Conservation (phyloP, 2,888 invertebrate genomes). For the Parnassius smintheus region DNA sequence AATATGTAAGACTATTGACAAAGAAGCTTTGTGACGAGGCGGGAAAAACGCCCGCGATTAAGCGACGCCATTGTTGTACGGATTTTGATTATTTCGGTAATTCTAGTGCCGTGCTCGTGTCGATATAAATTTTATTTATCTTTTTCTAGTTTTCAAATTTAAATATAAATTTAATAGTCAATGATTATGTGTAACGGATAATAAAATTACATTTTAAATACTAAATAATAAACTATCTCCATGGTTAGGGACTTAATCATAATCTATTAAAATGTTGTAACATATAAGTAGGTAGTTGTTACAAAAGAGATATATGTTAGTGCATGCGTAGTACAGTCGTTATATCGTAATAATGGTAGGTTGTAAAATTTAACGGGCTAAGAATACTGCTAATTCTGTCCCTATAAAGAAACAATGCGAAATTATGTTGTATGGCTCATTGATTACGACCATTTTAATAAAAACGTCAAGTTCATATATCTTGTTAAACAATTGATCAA, state of each 20-base stretch:
- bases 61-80: conserved; percentile 69
- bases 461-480: conserved; percentile 3
- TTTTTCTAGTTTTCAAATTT: too few relatives aligned
- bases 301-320: not conserved
- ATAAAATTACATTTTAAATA: too few relatives aligned
- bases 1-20: conserved; percentile 57
- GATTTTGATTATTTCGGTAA: conserved; percentile 62
- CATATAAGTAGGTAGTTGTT: not conserved
- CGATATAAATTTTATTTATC: conserved; percentile 31
- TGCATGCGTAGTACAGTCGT: conserved; percentile 3
- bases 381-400: conserved; percentile 7
- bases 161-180: too few relatives aligned
- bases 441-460: conserved; percentile 3
- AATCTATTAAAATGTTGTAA: not conserved
- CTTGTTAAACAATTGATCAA: conserved; percentile 14
- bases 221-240: too few relatives aligned
- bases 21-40: conserved; percentile 62
- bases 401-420: conserved; percentile 22
- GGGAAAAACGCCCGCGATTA: conserved; percentile 64
- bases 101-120: conserved; percentile 48
- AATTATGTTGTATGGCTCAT: conserved; percentile 14
- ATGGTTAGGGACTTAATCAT: too few relatives aligned
- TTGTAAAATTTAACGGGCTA: conserved; percentile 13
- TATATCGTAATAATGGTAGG: conserved; percentile 11
- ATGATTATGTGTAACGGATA: too few relatives aligned